Conservation (phyloP, 2,888 invertebrate genomes). For the Brachyopa scutellaris region DNA sequence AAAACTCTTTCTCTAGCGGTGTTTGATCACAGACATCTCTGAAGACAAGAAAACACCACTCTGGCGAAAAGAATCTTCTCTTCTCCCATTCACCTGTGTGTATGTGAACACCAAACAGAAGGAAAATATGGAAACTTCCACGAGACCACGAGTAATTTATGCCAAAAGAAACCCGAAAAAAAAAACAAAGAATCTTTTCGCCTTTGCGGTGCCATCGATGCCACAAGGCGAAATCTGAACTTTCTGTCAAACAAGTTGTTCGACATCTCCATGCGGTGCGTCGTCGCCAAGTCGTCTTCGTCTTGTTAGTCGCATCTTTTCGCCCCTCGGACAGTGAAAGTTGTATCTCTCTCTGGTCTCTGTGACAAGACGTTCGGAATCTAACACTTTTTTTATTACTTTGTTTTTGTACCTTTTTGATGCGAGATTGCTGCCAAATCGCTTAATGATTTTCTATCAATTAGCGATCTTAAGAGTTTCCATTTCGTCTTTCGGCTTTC, state of each 20-base stretch:
- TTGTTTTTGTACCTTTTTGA: slow-evolving; percentile 1
- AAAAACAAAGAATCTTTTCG: slow-evolving; percentile 21
- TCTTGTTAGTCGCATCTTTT: slow-evolving; percentile 34
- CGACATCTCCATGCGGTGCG: slow-evolving; percentile 42
- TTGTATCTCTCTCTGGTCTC: slow-evolving; percentile 42
- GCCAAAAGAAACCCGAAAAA: slow-evolving; percentile 49
- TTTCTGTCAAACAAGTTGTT: slow-evolving; percentile 69
- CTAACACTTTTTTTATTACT: not conserved
- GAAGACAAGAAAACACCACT: slow-evolving; percentile 22
- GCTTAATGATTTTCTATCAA: slow-evolving; percentile 59
- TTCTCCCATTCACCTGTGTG: slow-evolving; percentile 50
- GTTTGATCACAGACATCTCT: no score
- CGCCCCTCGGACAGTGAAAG: slow-evolving; percentile 57
- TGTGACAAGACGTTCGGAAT: slow-evolving; percentile 6
- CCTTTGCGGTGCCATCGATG: slow-evolving; percentile 28
- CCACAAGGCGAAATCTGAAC: slow-evolving; percentile 65
- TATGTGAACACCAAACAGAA: slow-evolving; percentile 11
- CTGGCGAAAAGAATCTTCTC: slow-evolving; percentile 43
- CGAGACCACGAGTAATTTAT: slow-evolving; percentile 44
- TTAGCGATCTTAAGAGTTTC: slow-evolving; percentile 54
- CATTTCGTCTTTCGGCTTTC: slow-evolving; percentile 37
- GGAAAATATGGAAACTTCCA: slow-evolving; percentile 44
- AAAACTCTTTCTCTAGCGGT: slow-evolving; percentile 31
- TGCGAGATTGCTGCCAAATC: slow-evolving; percentile 18
- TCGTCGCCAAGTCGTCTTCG: not conserved